phyloP scores from a whole-genome alignment of 23 tunicate genomes.

The Halocynthia roretzi region DNA sequence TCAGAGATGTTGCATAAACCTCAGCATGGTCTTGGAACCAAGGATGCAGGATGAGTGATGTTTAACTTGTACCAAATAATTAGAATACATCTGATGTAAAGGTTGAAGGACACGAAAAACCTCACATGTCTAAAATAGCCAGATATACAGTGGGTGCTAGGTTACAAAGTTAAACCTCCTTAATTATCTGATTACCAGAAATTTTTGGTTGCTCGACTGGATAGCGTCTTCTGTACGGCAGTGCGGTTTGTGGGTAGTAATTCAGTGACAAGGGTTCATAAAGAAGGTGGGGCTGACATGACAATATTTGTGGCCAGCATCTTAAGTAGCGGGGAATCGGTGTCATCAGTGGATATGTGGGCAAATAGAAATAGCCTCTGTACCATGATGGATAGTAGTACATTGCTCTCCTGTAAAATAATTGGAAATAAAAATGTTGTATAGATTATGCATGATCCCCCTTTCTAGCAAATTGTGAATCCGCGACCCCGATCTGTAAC shows the following conservation, averaged over 20 bases:
- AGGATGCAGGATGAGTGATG: no score
- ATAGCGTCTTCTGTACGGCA: conserved; percentile 53
- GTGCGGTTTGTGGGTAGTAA: conserved; percentile 50
- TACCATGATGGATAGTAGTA: conserved; percentile 71
- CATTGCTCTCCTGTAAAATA: conserved; percentile 44
- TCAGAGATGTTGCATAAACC: no score
- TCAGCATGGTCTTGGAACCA: no score
- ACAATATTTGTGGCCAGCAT: conserved; percentile 67
- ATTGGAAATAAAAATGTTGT: background rate
- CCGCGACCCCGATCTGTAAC: no score
- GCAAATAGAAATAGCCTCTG: conserved; percentile 60
- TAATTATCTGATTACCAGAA: conserved; percentile 25
- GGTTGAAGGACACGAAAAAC: no score
- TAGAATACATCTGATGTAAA: no score
- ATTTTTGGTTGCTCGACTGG: conserved; percentile 63
- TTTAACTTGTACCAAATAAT: no score
- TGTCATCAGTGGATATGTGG: conserved; percentile 87
- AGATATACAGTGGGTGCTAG: background rate
- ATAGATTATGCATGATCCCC: no score
- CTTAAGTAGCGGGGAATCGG: conserved; percentile 52
- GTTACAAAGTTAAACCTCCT: background rate
- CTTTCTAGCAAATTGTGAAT: no score
- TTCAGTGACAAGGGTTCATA: conserved; percentile 83
- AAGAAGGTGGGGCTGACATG: conserved; percentile 68
- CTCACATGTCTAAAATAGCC: background rate